phyloP scores from a whole-genome alignment of 2,888 invertebrate genomes.

The Stomorhina lunata region DNA sequence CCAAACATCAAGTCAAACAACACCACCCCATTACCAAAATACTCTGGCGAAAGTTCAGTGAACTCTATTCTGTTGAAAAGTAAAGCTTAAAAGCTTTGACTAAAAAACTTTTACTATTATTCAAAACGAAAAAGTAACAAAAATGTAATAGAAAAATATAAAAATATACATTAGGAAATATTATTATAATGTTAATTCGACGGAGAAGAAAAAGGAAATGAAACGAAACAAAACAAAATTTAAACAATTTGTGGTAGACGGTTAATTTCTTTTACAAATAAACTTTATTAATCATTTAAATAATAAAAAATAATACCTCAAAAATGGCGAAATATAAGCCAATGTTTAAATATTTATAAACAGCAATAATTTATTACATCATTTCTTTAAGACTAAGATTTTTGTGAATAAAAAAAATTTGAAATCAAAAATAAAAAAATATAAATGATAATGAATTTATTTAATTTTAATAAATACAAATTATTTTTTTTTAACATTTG shows the following conservation, averaged over 20 bases:
- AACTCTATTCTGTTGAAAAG: slow-evolving; percentile 29
- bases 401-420: neutral
- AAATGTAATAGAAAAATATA: neutral
- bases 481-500: neutral
- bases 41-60: slow-evolving; percentile 32
- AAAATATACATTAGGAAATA: neutral
- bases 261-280: slow-evolving; percentile 25
- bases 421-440: neutral
- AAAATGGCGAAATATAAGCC: neutral
- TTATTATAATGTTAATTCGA: too few relatives aligned
- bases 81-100: slow-evolving; percentile 19
- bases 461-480: neutral
- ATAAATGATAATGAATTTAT: slow-evolving; percentile 11
- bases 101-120: neutral
- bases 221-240: neutral
- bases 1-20: slow-evolving; percentile 11
- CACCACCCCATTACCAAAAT: slow-evolving; percentile 8
- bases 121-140: neutral
- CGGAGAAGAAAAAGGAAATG: too few relatives aligned
- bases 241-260: slow-evolving; percentile 12
- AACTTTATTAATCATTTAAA: slow-evolving; percentile 15
- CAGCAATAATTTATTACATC: slow-evolving; percentile 6
- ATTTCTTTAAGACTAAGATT: slow-evolving; percentile 1
- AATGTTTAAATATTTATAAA: neutral
- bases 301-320: slow-evolving; percentile 8